Percentiles rank a stretch among this genome's conserved stretches.
These are phyloP conservation scores for Oncopodura yosiiana DNA, from an alignment of 1,140 invertebrate species.

Conservation along the genomic window DNA sequence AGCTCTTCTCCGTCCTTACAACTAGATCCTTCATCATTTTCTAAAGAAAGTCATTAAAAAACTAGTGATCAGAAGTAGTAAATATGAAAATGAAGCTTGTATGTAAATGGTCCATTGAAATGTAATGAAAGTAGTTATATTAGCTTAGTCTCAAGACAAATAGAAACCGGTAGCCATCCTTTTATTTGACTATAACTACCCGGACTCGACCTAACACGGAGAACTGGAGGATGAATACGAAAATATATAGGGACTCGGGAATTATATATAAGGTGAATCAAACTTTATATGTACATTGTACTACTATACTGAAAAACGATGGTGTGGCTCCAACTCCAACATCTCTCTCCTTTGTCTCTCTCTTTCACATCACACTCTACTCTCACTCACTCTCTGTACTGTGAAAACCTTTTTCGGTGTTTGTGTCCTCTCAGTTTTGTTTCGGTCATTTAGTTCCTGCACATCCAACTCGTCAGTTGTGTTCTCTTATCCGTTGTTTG, in stretches of 20 bases:
- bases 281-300: too few relatives aligned
- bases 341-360: neutral
- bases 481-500: conserved; percentile 34
- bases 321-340: neutral
- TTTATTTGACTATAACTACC: too few relatives aligned
- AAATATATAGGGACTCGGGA: too few relatives aligned
- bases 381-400: neutral
- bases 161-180: neutral
- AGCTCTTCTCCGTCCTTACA: neutral
- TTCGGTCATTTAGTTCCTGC: conserved; percentile 35
- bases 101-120: neutral
- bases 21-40: neutral
- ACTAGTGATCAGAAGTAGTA: neutral
- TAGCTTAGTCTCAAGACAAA: neutral
- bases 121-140: neutral
- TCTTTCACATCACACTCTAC: neutral
- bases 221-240: too few relatives aligned
- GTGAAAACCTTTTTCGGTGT: neutral
- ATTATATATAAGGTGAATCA: too few relatives aligned
- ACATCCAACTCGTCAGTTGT: conserved; percentile 34
- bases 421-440: conserved; percentile 20
- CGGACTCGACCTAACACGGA: too few relatives aligned
- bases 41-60: neutral
- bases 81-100: neutral
- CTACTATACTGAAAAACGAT: too few relatives aligned